phyloP scores from a whole-genome alignment of 2,113 vertebrate species.

The Nesogale talazaci region DNA sequence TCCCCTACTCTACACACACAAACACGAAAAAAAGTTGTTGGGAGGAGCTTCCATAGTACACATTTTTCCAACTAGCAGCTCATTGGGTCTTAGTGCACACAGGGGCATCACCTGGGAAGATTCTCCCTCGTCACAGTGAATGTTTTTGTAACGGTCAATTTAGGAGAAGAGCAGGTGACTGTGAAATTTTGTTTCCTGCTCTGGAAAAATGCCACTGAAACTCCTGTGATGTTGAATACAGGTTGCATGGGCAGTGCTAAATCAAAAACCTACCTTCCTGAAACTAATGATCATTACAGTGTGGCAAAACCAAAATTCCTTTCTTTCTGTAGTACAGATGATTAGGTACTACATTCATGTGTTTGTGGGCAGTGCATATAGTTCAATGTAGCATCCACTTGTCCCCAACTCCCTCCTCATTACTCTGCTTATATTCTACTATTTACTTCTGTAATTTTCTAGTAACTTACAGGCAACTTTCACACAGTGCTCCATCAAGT shows the following conservation, averaged over 20 bases:
- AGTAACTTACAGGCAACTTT: background rate
- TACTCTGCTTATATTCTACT: background rate
- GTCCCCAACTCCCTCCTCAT: background rate
- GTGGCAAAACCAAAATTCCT: background rate
- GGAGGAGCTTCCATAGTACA: too few species aligned
- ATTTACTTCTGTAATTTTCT: background rate
- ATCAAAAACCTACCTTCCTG: background rate
- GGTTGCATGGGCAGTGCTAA: background rate
- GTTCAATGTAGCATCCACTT: background rate
- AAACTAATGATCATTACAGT: background rate
- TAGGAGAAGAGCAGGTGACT: background rate
- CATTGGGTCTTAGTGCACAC: too few species aligned
- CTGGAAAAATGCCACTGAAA: background rate
- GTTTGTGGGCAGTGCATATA: accelerated
- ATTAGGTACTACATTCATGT: background rate
- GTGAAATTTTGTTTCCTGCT: background rate
- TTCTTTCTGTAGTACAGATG: background rate
- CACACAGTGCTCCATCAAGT: background rate
- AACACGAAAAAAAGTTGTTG: background rate
- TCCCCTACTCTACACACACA: background rate
- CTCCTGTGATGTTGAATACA: too few species aligned
- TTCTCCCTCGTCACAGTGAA: too few species aligned
- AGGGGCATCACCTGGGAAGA: too few species aligned
- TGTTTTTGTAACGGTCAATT: too few species aligned
- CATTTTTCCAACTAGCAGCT: too few species aligned